Evolutionary conservation across 2,888 invertebrate species (phyloP), one percentile per base, ranked within the genome.

Genomic region (Hypena proboscidalis): DNA sequence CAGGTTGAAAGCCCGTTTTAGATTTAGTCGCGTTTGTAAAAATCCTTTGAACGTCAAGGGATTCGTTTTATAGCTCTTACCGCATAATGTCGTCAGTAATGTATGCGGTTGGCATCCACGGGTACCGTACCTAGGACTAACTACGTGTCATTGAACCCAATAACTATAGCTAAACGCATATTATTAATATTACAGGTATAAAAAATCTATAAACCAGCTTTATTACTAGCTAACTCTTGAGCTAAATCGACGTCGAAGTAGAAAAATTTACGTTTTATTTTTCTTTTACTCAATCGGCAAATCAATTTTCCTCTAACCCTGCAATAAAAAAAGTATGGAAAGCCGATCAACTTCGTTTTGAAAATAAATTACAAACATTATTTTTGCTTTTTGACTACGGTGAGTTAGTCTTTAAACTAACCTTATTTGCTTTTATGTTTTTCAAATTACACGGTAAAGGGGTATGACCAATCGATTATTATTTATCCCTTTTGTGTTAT

Each of bases 21-120:
- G 74, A 81, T 78, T 75, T 68, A 77, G 76, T 74, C 45, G 58
- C 52, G 50, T 65, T 55, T 61, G 45, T 61, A 73, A 78, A 83
- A 83, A 85, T 87, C 87, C 83, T 67, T 67, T 48, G 75, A 74
- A 80, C 77, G 80, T 74, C 71, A 76, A 70, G 65, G 83, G 85
- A 85, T 87, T 58, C 61, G 54, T 80, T 87, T 89, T 85, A 89
- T 87, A 70, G 80, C 80, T 59, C 63, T 48, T 55, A 54, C 68
- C 57, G 86, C 69, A 86, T 88, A 88, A 88, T 86, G 77, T 75
- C 50, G 45, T 43, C 44, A 40, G 57, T 78, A 78, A 79, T 75
- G 68, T 69, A 59, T 61, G 47, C 56, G 46, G 45, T 46, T 58
- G 44, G 27, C 42, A 54, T 44, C 54, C 50, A 31, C 29, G 30